Base-by-base conservation (phyloP, 2,888 invertebrate genomes). In the Drosophila acutilabella region DNA sequence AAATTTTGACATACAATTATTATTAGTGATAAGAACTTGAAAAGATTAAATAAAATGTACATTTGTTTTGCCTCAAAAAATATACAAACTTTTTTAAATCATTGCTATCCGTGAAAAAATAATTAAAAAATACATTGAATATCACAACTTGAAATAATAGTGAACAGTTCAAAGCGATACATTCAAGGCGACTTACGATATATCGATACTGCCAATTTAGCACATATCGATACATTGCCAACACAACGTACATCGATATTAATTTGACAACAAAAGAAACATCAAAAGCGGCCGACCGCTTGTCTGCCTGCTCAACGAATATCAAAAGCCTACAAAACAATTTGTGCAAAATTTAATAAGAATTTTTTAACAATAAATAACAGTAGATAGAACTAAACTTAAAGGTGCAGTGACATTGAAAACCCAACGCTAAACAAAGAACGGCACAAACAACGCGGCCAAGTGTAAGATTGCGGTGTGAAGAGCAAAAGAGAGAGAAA, bases 231-330 rank as follows among this genome's bases (percentile, higher is more conserved):
- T 76, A 40, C 59, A 26, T 11, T 30, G 30, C 30, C 30, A 14
- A 41, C 23, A 36, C 58, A 30, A 30, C 30, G 30, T 77, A 80
- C 76, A 80, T 78, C 77, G 77, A 78, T 78, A 79, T 51, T 45
- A 44, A 58, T 50, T 68, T 61, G 56, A 77, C 80, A 79, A 77
- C 77, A 77, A 77, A 79, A 77, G 80, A 71, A 75, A 71, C 64
- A 78, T 59, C 61, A 62, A 78, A 62, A 72, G 76, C 78, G 78
- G 78, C 57, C 78, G 72, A 76, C 71, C 71, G 77, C 76, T 75
- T 77, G 77, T 67, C 71, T 79, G 79, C 64, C 40, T 78, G 53
- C 44, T 54, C 56, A 42, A 67, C 59, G 30, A 64, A 71, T 26
- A 66, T 59, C 45, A 66, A 51, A 41, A 38, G 48, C 30, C 13